These are phyloP conservation scores for Sula dactylatra DNA, from an alignment of 2,113 vertebrate genomes.

Conservation along the genomic window DNA sequence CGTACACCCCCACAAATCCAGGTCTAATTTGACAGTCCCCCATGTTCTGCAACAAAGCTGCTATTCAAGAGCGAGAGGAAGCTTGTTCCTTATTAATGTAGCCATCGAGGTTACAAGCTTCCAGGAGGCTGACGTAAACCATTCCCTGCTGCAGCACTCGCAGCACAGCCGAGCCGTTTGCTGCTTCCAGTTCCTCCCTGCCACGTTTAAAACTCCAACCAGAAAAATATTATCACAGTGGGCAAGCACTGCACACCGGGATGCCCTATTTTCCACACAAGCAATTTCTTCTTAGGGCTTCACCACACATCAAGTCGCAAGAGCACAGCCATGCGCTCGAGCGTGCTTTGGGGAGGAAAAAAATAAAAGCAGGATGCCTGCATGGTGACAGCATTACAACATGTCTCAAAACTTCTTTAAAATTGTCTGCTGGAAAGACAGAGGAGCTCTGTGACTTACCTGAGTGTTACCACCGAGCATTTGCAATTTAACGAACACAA, in stretches of 20 bases:
- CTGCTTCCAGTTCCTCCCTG: conserved; percentile 22
- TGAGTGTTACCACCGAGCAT: accelerated
- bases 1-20: not conserved
- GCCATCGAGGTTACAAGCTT: conserved; percentile 4
- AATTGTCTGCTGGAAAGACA: not conserved
- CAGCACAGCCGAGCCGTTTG: not conserved
- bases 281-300: not conserved
- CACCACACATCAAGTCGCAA: not conserved
- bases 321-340: accelerated
- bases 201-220: not conserved
- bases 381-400: not conserved
- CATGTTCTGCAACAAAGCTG: conserved; percentile 41
- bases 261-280: not conserved
- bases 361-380: not conserved
- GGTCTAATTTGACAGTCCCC: conserved; percentile 12
- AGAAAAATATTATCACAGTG: not conserved
- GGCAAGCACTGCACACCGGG: not conserved
- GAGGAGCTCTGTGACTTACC: not conserved
- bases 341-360: not conserved
- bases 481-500: not conserved
- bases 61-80: conserved; percentile 39
- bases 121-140: conserved; percentile 25
- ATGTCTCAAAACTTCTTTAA: not conserved
- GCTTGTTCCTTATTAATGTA: not conserved
- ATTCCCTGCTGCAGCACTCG: not conserved